Conservation (phyloP, 2,113 vertebrate species). For the Mesitornis unicolor region DNA sequence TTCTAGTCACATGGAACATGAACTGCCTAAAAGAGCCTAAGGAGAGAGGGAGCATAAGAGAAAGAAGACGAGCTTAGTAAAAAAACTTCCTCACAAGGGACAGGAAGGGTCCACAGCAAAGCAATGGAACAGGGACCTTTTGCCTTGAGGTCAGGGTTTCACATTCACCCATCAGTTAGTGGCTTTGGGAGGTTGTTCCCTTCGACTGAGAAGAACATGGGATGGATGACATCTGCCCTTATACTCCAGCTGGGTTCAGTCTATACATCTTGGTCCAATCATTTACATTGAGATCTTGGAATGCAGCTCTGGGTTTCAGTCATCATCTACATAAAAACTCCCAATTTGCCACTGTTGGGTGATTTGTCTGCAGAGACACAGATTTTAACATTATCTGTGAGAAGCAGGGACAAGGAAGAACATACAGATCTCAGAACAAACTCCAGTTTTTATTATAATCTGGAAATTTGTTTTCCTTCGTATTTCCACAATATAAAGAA, state of each 20-base stretch:
- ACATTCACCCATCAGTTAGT: not conserved
- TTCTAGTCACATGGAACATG: conserved; percentile 48
- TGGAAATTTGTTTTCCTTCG: not conserved
- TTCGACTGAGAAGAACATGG: not conserved
- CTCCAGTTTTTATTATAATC: not conserved
- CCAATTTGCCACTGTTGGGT: not conserved
- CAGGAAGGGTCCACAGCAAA: conserved; percentile 8
- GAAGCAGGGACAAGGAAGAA: not conserved
- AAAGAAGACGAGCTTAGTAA: not conserved
- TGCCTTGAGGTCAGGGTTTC: not conserved
- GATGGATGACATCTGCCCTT: not conserved
- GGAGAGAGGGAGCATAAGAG: not conserved
- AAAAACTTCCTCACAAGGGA: conserved; percentile 2
- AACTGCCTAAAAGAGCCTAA: not conserved
- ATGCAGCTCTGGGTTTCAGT: not conserved
- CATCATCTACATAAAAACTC: not conserved
- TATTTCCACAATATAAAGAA: not conserved
- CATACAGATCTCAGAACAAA: not conserved
- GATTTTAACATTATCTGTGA: not conserved
- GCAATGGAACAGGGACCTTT: not conserved
- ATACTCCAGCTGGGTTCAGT: not conserved
- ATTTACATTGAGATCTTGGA: not conserved
- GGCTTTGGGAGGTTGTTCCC: not conserved
- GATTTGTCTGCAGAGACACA: not conserved
- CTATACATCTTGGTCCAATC: not conserved